A percentile compares a stretch with the other conserved stretches of the same genome.
phyloP scores from a whole-genome alignment of 2,113 vertebrate species.

The Bucco capensis region DNA sequence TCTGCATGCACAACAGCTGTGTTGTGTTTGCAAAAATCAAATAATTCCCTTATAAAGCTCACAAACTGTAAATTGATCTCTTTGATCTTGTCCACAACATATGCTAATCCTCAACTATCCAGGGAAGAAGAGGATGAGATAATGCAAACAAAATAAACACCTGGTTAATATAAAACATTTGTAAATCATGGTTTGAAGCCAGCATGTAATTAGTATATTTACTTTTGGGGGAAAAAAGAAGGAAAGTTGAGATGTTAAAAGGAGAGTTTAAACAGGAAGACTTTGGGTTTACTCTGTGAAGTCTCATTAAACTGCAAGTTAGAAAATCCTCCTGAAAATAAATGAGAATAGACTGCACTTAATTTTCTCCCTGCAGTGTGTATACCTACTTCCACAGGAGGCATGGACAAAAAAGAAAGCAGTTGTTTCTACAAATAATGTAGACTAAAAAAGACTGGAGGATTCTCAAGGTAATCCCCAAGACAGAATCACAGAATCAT shows the following conservation, averaged over 20 bases:
- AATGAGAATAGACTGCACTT: background rate
- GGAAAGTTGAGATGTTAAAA: background rate
- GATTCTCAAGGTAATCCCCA: background rate
- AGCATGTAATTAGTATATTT: background rate
- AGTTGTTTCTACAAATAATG: background rate
- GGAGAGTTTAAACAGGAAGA: background rate
- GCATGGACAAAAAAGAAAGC: background rate
- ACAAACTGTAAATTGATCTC: conserved; percentile 35
- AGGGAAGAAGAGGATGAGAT: background rate
- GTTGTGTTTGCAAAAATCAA: conserved; percentile 53
- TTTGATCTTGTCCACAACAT: conserved; percentile 46
- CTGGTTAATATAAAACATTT: conserved; percentile 35
- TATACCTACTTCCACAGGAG: conserved; percentile 2
- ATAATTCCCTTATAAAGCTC: conserved; percentile 38
- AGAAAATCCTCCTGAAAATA: conserved; percentile 7
- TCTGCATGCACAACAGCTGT: conserved; percentile 53
- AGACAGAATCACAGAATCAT: too few relatives aligned
- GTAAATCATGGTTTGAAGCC: background rate
- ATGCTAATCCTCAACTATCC: conserved; percentile 46
- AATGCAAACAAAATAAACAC: conserved; percentile 30
- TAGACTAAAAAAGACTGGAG: background rate
- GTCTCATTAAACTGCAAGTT: background rate
- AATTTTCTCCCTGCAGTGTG: background rate
- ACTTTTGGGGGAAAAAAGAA: background rate
- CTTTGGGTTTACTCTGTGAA: background rate